Conservation (phyloP, 1,140 invertebrate genomes). For the Drosophila paulistorum region DNA sequence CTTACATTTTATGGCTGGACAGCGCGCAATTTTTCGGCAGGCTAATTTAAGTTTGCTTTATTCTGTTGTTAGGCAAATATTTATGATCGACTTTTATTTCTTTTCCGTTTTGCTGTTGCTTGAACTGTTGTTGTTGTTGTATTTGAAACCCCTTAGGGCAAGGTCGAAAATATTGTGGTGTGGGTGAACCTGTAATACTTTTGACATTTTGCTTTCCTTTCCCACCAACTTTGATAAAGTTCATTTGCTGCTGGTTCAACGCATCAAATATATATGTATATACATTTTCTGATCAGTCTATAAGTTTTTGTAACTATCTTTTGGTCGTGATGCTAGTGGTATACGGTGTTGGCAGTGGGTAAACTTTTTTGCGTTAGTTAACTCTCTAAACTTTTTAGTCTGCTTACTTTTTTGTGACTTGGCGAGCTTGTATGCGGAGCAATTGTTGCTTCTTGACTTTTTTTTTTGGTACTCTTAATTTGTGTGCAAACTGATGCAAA, state of each 20-base stretch:
- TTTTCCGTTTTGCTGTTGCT: not conserved
- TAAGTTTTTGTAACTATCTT: slow-evolving; percentile 39
- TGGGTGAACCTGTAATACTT: slow-evolving; percentile 40
- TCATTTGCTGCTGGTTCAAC: slow-evolving; percentile 40
- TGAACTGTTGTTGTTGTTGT: not conserved
- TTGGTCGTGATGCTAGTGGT: not conserved
- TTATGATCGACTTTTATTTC: slow-evolving; percentile 76
- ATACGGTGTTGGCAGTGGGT: not conserved
- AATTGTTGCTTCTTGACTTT: slow-evolving; percentile 27
- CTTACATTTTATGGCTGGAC: slow-evolving; percentile 70
- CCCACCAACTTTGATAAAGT: slow-evolving; percentile 58
- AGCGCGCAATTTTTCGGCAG: slow-evolving; percentile 26
- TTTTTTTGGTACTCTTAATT: slow-evolving; percentile 60
- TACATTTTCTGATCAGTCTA: slow-evolving; percentile 54
- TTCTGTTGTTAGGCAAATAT: slow-evolving; percentile 72
- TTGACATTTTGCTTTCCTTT: slow-evolving; percentile 51
- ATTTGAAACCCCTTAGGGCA: not conserved
- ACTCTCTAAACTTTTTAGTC: slow-evolving; percentile 48
- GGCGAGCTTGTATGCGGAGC: slow-evolving; percentile 5
- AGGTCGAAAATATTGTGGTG: not conserved
- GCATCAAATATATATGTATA: not conserved
- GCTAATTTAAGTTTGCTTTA: slow-evolving; percentile 75
- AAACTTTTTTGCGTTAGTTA: slow-evolving; percentile 21
- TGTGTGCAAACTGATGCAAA: slow-evolving; percentile 73
- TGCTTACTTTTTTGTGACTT: slow-evolving; percentile 54